Evolutionary conservation across 1,140 invertebrate species (phyloP).

Genomic region (Oscheius sp.): DNA sequence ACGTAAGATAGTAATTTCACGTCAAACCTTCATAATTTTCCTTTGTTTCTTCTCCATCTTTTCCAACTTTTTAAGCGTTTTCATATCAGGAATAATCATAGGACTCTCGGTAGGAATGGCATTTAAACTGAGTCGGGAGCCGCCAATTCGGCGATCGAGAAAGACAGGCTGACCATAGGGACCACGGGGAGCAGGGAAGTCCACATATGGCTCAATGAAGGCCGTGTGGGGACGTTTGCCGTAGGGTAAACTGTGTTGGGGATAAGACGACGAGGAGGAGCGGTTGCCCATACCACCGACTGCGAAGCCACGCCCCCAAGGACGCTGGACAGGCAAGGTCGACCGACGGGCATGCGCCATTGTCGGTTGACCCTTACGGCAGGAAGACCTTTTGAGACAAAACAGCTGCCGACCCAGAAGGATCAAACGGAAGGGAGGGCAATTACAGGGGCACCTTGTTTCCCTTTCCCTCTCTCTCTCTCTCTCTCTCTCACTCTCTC

Average conservation of each 20-base stretch:
- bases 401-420: too few relatives aligned
- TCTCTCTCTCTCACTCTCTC: too few relatives aligned
- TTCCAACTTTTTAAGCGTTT: not conserved
- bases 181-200: not conserved
- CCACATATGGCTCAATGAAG: conserved; percentile 1
- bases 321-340: too few relatives aligned
- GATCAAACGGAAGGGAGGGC: too few relatives aligned
- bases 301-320: too few relatives aligned
- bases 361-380: too few relatives aligned
- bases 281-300: conserved; percentile 4
- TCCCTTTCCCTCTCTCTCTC: too few relatives aligned
- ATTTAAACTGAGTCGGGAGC: not conserved
- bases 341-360: too few relatives aligned
- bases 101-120: not conserved
- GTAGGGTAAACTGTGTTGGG: not conserved
- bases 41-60: conserved; percentile 4
- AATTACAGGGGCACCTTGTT: too few relatives aligned
- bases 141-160: not conserved
- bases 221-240: not conserved
- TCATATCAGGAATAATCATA: not conserved
- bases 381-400: too few relatives aligned
- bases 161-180: not conserved
- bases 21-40: conserved; percentile 2
- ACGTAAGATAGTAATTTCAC: not conserved
- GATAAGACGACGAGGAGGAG: not conserved